Evolutionary conservation across 2,797 vertebrate genomes (phyloP).

Genomic region (Acipenser transmontanus): DNA sequence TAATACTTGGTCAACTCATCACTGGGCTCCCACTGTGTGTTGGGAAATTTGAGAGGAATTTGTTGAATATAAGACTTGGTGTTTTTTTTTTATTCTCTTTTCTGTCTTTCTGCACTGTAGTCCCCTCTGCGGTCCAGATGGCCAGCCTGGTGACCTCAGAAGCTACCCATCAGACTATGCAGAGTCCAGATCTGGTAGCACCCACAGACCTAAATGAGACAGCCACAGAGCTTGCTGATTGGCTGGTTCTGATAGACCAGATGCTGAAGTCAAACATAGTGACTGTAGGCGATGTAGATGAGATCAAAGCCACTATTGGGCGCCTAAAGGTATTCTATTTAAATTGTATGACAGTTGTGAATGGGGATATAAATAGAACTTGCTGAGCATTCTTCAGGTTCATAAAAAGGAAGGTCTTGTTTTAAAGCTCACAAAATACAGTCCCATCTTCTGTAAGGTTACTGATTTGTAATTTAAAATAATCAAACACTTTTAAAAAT

Average conservation of each 20-base stretch:
- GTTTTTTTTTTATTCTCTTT: not conserved
- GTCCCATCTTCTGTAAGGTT: no score
- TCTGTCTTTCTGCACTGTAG: constrained; percentile 38
- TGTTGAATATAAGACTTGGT: not conserved
- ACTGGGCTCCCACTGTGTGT: no score
- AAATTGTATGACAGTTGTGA: no score
- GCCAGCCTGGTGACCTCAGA: constrained; percentile 63
- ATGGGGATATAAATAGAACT: no score
- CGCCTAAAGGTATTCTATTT: constrained; percentile 74
- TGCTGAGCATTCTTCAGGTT: no score
- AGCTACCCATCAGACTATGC: constrained; percentile 47
- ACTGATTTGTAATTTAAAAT: no score
- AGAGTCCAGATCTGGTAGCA: constrained; percentile 61
- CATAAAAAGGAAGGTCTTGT: no score
- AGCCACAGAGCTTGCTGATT: constrained; percentile 85
- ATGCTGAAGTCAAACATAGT: constrained; percentile 98
- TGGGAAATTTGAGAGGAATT: no score
- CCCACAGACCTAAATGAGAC: constrained; percentile 84
- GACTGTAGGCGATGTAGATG: constrained; percentile 85
- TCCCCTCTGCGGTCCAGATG: constrained; percentile 72
- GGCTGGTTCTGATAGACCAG: constrained; percentile 88
- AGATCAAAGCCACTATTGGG: constrained; percentile 84
- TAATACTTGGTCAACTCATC: no score
- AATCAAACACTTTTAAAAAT: no score
- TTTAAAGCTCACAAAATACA: no score